Conservation (phyloP, 2,797 vertebrate genomes). For the Betta splendens region DNA sequence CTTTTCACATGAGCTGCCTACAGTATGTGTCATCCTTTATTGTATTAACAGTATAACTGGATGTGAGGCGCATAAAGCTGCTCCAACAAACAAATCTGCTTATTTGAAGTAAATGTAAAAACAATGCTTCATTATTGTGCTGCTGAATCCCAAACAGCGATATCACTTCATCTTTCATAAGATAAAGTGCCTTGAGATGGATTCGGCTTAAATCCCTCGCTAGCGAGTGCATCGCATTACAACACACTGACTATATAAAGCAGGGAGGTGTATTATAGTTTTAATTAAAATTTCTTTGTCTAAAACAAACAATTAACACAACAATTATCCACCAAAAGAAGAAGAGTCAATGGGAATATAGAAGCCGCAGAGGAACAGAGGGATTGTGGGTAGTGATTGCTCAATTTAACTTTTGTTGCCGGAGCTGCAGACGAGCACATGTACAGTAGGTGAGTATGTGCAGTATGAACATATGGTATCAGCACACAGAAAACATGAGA, state of each 20-base stretch:
- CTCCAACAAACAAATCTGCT: slow-evolving; percentile 42
- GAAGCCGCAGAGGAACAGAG: slow-evolving; percentile 59
- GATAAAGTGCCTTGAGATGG: slow-evolving; percentile 52
- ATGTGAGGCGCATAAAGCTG: slow-evolving; percentile 25
- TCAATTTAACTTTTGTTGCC: slow-evolving; percentile 65
- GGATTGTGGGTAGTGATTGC: slow-evolving; percentile 59
- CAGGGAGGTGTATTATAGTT: slow-evolving; percentile 30
- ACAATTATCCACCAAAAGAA: slow-evolving; percentile 64
- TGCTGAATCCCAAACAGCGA: slow-evolving; percentile 30
- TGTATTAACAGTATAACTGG: slow-evolving; percentile 19
- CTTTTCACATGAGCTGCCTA: too few relatives aligned
- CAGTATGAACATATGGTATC: not conserved
- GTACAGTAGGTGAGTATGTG: not conserved
- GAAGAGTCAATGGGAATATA: slow-evolving; percentile 46
- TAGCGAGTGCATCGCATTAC: slow-evolving; percentile 38
- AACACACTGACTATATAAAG: slow-evolving; percentile 38
- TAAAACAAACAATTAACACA: slow-evolving; percentile 60
- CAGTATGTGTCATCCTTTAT: too few relatives aligned
- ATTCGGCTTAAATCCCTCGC: slow-evolving; percentile 47
- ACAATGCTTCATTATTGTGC: slow-evolving; percentile 36
- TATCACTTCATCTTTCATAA: slow-evolving; percentile 50
- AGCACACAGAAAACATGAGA: slow-evolving; percentile 1
- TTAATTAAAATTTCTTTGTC: slow-evolving; percentile 41
- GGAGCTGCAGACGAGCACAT: slow-evolving; percentile 21
- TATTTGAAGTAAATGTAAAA: slow-evolving; percentile 43